Evolutionary conservation across 2,113 vertebrate species (phyloP).

Genomic region (Capreolus pygargus): DNA sequence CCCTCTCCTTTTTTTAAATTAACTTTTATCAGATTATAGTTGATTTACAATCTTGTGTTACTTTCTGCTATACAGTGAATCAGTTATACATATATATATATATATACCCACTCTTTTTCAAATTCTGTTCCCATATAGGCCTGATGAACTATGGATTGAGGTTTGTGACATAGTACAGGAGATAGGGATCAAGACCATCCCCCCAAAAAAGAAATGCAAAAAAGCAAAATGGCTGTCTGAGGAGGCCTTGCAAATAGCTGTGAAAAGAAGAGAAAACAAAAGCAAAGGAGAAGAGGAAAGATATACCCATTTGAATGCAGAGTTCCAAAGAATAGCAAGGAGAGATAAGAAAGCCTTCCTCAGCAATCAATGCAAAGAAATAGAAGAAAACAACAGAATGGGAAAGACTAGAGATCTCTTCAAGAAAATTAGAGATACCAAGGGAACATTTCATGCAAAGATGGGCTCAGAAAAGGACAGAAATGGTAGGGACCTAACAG

Average conservation of each 20-base stretch:
- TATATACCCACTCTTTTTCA: background rate
- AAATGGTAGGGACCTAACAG: too few species aligned
- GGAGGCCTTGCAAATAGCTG: background rate
- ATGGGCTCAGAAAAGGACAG: too few species aligned
- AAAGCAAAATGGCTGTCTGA: background rate
- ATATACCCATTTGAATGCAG: background rate
- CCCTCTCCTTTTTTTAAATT: fast-evolving
- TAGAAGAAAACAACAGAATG: background rate
- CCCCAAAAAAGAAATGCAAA: background rate
- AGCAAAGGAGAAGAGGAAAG: background rate
- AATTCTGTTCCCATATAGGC: background rate
- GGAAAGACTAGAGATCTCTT: background rate
- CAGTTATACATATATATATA: background rate
- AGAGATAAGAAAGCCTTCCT: background rate
- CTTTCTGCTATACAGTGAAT: background rate
- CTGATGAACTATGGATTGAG: background rate
- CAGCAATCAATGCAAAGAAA: background rate
- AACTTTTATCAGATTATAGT: background rate
- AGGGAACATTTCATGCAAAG: too few species aligned
- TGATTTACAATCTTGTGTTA: background rate
- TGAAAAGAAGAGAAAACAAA: background rate
- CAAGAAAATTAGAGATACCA: too few species aligned
- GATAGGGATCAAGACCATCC: background rate
- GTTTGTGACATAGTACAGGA: background rate
- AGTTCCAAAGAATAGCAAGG: background rate